Conservation (phyloP, 2,797 vertebrate genomes). For the Muscicapa striata region DNA sequence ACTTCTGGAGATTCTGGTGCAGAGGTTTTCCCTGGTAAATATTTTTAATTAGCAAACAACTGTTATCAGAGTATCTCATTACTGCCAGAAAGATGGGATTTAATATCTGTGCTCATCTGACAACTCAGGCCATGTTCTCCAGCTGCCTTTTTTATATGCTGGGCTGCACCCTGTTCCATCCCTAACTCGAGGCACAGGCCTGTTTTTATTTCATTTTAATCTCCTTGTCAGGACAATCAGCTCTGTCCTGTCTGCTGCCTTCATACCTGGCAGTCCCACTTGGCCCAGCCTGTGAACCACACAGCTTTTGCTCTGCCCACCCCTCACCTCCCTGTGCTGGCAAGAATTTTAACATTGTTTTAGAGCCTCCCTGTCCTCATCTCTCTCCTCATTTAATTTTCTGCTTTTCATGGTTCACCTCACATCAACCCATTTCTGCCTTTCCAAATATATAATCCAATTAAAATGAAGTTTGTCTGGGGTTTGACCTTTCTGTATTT, state of each 20-base stretch:
- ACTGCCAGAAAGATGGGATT: not conserved
- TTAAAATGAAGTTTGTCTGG: constrained; percentile 41
- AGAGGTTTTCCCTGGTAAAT: not conserved
- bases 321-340: not conserved
- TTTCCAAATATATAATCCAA: not conserved
- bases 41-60: not conserved
- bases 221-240: not conserved
- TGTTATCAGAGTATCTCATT: not conserved
- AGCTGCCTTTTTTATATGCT: not conserved
- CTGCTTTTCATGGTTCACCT: not conserved
- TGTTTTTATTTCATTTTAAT: not conserved
- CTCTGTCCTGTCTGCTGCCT: not conserved
- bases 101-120: not conserved
- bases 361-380: not conserved
- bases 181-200: not conserved
- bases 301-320: not conserved
- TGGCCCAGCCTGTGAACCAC: not conserved
- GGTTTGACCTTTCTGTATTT: not conserved
- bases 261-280: not conserved
- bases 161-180: not conserved
- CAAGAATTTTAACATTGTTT: not conserved
- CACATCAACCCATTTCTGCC: not conserved
- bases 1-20: not conserved
- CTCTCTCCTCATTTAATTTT: not conserved
- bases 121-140: not conserved